A percentile compares a stretch with the other conserved stretches of the same genome.
Conservation (phyloP, 2,113 vertebrate genomes). For the Eolophus roseicapilla region DNA sequence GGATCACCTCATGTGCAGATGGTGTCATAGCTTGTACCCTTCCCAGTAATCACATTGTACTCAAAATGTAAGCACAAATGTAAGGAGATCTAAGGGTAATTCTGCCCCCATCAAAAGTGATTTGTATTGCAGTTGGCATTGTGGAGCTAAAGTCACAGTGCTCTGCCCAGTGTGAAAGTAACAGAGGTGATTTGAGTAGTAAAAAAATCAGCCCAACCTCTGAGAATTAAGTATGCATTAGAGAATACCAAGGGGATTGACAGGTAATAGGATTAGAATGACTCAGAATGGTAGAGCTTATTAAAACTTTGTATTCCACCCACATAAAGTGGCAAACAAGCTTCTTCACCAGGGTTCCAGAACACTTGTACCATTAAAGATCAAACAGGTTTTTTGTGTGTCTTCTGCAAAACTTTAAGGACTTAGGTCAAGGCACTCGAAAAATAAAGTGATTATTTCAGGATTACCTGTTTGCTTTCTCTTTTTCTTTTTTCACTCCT, state of each 20-base stretch:
- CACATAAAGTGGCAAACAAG: background rate
- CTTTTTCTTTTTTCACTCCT: background rate
- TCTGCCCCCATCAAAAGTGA: background rate
- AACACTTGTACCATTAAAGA: background rate
- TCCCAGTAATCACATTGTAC: background rate
- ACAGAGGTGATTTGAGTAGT: background rate
- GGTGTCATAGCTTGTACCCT: background rate
- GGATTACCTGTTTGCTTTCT: background rate
- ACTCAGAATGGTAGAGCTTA: background rate
- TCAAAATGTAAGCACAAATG: background rate
- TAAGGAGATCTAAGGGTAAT: background rate
- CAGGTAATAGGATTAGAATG: conserved; percentile 39
- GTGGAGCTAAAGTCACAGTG: background rate
- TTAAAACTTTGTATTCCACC: conserved; percentile 4
- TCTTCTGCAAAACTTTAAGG: background rate
- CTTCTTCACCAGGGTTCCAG: background rate
- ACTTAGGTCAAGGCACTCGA: background rate
- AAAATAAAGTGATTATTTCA: background rate
- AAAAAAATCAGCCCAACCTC: background rate
- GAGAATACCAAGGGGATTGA: background rate
- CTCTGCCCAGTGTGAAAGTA: background rate
- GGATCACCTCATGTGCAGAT: background rate
- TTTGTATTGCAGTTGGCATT: background rate
- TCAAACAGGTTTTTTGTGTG: background rate
- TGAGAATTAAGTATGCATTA: background rate